Evolutionary conservation across 2,888 invertebrate genomes (phyloP).

Genomic region (Gibbula magus): DNA sequence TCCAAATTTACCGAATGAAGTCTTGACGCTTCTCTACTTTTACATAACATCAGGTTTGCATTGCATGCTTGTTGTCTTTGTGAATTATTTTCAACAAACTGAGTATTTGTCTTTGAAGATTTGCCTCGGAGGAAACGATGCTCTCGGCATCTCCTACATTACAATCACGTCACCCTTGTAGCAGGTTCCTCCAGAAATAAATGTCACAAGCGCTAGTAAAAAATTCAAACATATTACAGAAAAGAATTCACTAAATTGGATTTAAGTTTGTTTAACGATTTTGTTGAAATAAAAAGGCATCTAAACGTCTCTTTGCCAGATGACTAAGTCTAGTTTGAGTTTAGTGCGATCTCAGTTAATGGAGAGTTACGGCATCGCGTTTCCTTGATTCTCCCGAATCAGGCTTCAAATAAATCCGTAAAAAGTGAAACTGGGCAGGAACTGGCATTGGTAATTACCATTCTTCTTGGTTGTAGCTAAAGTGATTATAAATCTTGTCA

Average conservation of each 20-base stretch:
- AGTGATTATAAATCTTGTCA: constrained; percentile 6
- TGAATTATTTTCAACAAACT: too few species aligned
- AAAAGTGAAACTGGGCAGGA: background rate
- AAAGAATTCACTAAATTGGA: too few species aligned
- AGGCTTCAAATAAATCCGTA: background rate
- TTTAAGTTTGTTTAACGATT: too few species aligned
- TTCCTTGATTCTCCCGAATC: background rate
- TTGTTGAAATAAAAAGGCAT: too few species aligned
- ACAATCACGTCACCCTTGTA: background rate
- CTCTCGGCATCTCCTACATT: too few species aligned
- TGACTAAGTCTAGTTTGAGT: background rate
- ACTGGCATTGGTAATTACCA: background rate
- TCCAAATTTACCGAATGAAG: too few species aligned
- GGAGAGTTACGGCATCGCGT: background rate
- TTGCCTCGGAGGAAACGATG: too few species aligned
- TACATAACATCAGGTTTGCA: too few species aligned
- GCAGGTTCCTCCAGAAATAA: background rate
- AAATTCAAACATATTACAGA: too few species aligned
- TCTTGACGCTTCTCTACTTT: too few species aligned
- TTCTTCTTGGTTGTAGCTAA: background rate
- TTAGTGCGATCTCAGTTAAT: background rate
- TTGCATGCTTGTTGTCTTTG: too few species aligned
- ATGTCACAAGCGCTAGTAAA: background rate
- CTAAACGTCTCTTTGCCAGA: background rate
- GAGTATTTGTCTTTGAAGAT: too few species aligned